Evolutionary conservation across 2,797 vertebrate species (phyloP).

Genomic region (Botia kubotai): DNA sequence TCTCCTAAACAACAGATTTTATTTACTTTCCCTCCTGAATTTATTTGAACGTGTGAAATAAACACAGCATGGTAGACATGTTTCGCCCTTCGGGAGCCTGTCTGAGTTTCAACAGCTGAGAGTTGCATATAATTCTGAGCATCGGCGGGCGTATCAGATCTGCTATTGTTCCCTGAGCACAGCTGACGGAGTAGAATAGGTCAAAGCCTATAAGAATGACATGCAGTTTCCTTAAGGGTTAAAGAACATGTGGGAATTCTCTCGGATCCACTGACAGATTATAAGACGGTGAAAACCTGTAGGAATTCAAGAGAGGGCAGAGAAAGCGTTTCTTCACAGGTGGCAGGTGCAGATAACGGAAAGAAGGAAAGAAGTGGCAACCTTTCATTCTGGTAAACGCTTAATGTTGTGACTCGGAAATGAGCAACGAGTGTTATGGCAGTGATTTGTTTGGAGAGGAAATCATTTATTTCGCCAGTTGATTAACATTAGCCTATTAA

Average conservation of each 20-base stretch:
- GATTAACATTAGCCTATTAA: not conserved
- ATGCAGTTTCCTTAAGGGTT: not conserved
- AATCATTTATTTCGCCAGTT: no score
- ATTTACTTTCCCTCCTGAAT: conserved; percentile 8
- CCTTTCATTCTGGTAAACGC: not conserved
- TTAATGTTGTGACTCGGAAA: not conserved
- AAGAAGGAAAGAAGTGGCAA: conserved; percentile 7
- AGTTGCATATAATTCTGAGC: not conserved
- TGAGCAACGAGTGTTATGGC: not conserved
- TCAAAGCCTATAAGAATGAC: not conserved
- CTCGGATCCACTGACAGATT: not conserved
- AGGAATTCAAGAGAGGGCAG: not conserved
- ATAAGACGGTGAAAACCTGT: not conserved
- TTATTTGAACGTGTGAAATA: conserved; percentile 30
- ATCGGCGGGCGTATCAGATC: not conserved
- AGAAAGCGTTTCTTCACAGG: not conserved
- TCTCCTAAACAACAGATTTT: conserved; percentile 1
- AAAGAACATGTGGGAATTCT: not conserved
- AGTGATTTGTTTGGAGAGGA: not conserved
- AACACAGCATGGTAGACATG: not conserved
- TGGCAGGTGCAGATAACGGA: not conserved
- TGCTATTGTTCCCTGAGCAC: conserved; percentile 6
- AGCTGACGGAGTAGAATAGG: not conserved
- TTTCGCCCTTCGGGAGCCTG: not conserved
- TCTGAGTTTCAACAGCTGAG: conserved; percentile 7